These are phyloP conservation scores for Sebastes baramenuke DNA, from an alignment of 2,797 vertebrate species.

Conservation along the genomic window DNA sequence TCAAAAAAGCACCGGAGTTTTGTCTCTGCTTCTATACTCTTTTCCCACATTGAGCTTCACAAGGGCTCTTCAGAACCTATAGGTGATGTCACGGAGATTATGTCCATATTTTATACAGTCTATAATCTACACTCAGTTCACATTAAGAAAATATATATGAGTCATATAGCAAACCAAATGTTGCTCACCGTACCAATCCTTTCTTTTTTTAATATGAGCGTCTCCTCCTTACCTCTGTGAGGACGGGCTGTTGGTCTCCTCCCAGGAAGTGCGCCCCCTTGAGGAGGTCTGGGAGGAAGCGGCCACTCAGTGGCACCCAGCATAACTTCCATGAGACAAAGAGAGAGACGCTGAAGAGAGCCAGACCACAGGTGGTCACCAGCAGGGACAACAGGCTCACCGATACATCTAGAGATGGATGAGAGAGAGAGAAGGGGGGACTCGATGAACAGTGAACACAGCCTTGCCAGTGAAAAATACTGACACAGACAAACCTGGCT, in stretches of 20 bases:
- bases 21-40: too few species aligned
- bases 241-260: constrained; percentile 89
- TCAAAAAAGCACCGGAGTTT: too few species aligned
- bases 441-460: constrained; percentile 25
- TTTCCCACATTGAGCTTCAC: background rate
- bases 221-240: constrained; percentile 81
- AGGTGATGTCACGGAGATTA: background rate
- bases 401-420: constrained; percentile 86
- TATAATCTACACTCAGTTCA: background rate
- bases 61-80: background rate
- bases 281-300: constrained; percentile 85
- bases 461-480: background rate
- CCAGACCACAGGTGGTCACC: constrained; percentile 96
- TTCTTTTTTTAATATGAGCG: background rate
- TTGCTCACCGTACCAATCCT: background rate
- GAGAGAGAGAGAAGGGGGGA: background rate
- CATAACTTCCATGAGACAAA: constrained; percentile 99
- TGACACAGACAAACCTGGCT: constrained; percentile 15
- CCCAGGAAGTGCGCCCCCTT: constrained; percentile 87
- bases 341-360: constrained; percentile 95
- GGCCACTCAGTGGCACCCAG: constrained; percentile 95
- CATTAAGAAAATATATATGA: background rate
- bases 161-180: background rate
- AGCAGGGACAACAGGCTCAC: constrained; percentile 94
- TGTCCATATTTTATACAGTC: background rate